phyloP scores from a whole-genome alignment of 2,888 invertebrate genomes.

The Aricia artaxerxes region DNA sequence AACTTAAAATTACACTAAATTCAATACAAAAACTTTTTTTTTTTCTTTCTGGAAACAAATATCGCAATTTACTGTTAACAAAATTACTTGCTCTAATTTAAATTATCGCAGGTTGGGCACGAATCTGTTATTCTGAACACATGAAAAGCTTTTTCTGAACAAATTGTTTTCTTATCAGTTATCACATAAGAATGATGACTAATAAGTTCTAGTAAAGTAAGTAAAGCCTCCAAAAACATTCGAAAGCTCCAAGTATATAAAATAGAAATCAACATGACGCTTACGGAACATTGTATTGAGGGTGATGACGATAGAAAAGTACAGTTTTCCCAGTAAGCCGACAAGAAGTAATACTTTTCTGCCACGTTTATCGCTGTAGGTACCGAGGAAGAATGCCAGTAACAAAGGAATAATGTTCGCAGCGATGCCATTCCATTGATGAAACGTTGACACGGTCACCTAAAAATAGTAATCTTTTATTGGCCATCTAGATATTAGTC shows the following conservation, averaged over 20 bases:
- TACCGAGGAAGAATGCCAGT: constrained; percentile 88
- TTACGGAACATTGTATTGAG: constrained; percentile 83
- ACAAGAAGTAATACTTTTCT: constrained; percentile 86
- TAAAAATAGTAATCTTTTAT: constrained; percentile 49
- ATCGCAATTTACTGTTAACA: not conserved
- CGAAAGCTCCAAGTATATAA: no score
- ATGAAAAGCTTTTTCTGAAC: no score
- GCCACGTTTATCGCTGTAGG: constrained; percentile 91
- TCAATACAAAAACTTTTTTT: not conserved
- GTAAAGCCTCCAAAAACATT: no score
- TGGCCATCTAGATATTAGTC: not conserved
- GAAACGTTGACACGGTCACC: constrained; percentile 87
- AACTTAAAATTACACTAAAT: constrained; percentile 9
- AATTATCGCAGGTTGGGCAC: not conserved
- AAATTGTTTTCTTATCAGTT: no score
- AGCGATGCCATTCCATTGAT: constrained; percentile 89
- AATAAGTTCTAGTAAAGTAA: no score
- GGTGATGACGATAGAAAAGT: constrained; percentile 87
- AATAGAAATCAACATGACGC: constrained; percentile 32
- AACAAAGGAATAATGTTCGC: constrained; percentile 87
- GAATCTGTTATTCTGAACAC: no score
- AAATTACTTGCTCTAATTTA: not conserved
- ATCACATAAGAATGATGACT: no score
- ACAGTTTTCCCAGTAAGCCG: constrained; percentile 86
- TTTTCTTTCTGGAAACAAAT: not conserved